Conservation (phyloP, 2,797 vertebrate species). For the Myotis findleyi region DNA sequence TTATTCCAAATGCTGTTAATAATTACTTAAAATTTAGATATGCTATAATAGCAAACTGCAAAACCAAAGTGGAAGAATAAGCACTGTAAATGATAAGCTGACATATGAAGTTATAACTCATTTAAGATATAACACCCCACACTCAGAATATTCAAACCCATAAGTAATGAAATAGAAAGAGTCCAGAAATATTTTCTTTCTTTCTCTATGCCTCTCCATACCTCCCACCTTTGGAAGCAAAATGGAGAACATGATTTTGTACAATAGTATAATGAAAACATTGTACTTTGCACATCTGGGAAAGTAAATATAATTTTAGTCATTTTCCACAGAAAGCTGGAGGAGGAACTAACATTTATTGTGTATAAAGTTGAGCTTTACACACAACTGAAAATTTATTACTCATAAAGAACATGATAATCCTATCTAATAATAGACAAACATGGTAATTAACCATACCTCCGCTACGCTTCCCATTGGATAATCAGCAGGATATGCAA, state of each 20-base stretch:
- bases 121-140: not conserved
- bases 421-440: too few species aligned
- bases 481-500: too few species aligned
- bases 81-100: not conserved
- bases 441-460: too few species aligned
- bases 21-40: conserved; percentile 50
- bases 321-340: not conserved
- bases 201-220: not conserved
- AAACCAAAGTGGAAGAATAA: conserved; percentile 27
- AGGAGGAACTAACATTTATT: not conserved
- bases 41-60: not conserved
- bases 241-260: not conserved
- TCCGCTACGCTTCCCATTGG: too few species aligned
- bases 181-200: not conserved
- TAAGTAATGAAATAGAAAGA: not conserved
- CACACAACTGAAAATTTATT: conserved; percentile 45
- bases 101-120: not conserved
- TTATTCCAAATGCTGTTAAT: conserved; percentile 59
- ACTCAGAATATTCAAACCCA: not conserved
- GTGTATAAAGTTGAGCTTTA: not conserved
- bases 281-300: not conserved
- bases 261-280: not conserved
- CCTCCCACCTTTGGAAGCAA: not conserved
- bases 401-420: not conserved
- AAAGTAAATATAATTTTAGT: conserved; percentile 3